Base-by-base conservation (phyloP, 2,797 vertebrate genomes). In the Geotrypetes seraphini region DNA sequence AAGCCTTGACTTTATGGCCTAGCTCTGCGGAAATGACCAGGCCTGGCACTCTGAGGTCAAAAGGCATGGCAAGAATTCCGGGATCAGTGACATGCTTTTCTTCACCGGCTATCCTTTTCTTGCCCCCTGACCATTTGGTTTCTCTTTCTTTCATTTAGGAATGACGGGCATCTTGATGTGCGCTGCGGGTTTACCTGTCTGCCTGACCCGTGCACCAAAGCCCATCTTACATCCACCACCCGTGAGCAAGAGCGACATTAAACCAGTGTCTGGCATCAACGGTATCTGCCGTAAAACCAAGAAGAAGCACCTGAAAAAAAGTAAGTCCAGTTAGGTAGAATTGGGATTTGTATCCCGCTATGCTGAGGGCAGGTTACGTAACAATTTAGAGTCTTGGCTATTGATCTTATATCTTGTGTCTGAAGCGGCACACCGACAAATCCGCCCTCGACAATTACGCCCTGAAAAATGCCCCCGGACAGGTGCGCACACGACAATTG, bases 111-210 rank as follows among this genome's bases (percentile, higher is more conserved):
- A 11, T 3, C 2, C 4, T 11, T 12, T 5, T 15, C 9, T 3
- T 36, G 7, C 3, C 36, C 7, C n/a, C n/a, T n/a, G n/a, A n/a
- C n/a, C n/a, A n/a, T n/a, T n/a, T n/a, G n/a, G n/a, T n/a, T n/a
- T n/a, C n/a, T n/a, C n/a, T n/a, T n/a, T n/a, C n/a, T n/a, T n/a
- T n/a, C 35, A 17, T 1, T 7, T 71, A 97, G 94, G 94, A 40
- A 97, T 97, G 91, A 97, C 91, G 0, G 93, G 94, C 43, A 96
- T 97, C 72, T 73, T 97, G 63, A 87, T 97, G 81, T 95, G 92
- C 14, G 94, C 93, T 0, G 93, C 91, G 0, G 94, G 92, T 44
- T 73, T 97, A 52, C 94, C 93, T 0, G 92, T 97, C 52, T 96
- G 92, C 60, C 75, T 97, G 71, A 97, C 94, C 6, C 85, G 94